Percentiles rank a stretch among this genome's conserved stretches.
phyloP scores from a whole-genome alignment of 2,113 vertebrate genomes.

The Sinocyclocheilus anshuiensis region DNA sequence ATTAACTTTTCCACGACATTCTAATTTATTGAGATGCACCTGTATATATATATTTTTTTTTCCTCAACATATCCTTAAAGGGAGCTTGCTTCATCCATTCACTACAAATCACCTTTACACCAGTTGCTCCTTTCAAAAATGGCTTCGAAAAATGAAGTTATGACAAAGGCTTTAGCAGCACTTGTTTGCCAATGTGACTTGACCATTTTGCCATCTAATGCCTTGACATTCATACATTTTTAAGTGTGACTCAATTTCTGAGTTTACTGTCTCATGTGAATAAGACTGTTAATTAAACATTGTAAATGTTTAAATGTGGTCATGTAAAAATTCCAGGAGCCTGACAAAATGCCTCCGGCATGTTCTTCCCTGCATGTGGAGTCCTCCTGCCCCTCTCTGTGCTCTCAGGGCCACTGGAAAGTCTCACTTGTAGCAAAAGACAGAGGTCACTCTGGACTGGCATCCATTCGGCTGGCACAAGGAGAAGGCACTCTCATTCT shows the following conservation, averaged over 20 bases:
- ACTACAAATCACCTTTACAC: no score
- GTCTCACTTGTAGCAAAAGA: constrained; percentile 71
- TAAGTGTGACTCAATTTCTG: not conserved
- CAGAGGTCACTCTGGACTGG: constrained; percentile 73
- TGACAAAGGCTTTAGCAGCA: no score
- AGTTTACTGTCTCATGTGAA: not conserved
- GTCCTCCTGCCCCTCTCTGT: constrained; percentile 62
- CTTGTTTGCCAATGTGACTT: no score
- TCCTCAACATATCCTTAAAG: no score
- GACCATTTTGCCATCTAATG: no score
- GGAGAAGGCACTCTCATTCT: constrained; percentile 69
- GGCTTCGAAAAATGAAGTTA: no score
- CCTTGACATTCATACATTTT: no score
- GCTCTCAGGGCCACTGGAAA: constrained; percentile 69
- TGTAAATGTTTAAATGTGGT: constrained; percentile 6
- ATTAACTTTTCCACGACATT: no score
- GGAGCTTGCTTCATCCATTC: no score
- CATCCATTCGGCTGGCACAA: constrained; percentile 66
- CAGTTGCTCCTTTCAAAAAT: no score
- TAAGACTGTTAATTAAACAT: not conserved
- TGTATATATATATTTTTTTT: no score
- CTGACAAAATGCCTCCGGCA: constrained; percentile 67
- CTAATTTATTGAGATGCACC: no score
- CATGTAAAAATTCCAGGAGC: constrained; percentile 60
- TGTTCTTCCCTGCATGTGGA: constrained; percentile 64